Percentiles rank a stretch among this genome's conserved stretches.
Evolutionary conservation across 2,113 vertebrate genomes (phyloP).

Genomic region (Trinectes maculatus): DNA sequence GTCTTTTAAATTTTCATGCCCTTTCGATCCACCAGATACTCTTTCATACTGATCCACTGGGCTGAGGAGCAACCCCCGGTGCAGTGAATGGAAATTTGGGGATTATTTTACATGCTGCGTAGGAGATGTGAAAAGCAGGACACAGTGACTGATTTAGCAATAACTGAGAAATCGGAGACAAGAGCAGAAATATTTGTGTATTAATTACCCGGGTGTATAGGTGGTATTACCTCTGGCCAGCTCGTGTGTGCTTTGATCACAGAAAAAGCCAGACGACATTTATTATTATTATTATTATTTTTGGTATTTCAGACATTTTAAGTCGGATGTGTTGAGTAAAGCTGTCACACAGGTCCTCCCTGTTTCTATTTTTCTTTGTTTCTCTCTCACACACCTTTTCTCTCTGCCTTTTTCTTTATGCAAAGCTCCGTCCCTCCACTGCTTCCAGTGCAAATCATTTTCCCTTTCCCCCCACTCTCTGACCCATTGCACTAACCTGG

Average conservation of each 20-base stretch:
- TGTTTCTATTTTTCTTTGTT: slow-evolving; percentile 16
- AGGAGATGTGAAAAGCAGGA: slow-evolving; percentile 82
- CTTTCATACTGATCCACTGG: slow-evolving; percentile 74
- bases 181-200: slow-evolving; percentile 85
- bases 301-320: no score
- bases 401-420: slow-evolving; percentile 28
- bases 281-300: no score
- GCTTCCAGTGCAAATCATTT: slow-evolving; percentile 62
- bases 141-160: slow-evolving; percentile 83
- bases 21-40: slow-evolving; percentile 76
- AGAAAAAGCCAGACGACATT: slow-evolving; percentile 76
- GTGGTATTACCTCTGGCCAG: slow-evolving; percentile 66
- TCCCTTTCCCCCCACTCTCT: slow-evolving; percentile 59
- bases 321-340: slow-evolving; percentile 3
- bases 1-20: slow-evolving; percentile 81
- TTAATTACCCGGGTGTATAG: slow-evolving; percentile 79
- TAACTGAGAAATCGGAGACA: slow-evolving; percentile 83
- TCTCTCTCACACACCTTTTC: not conserved
- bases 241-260: slow-evolving; percentile 54
- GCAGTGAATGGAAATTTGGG: slow-evolving; percentile 79
- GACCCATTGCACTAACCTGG: slow-evolving; percentile 76
- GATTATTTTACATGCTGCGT: slow-evolving; percentile 83
- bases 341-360: not conserved
- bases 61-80: slow-evolving; percentile 70
- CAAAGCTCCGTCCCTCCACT: slow-evolving; percentile 33